Evolutionary conservation across 2,113 vertebrate genomes (phyloP).

Genomic region (Laticauda laticaudata): DNA sequence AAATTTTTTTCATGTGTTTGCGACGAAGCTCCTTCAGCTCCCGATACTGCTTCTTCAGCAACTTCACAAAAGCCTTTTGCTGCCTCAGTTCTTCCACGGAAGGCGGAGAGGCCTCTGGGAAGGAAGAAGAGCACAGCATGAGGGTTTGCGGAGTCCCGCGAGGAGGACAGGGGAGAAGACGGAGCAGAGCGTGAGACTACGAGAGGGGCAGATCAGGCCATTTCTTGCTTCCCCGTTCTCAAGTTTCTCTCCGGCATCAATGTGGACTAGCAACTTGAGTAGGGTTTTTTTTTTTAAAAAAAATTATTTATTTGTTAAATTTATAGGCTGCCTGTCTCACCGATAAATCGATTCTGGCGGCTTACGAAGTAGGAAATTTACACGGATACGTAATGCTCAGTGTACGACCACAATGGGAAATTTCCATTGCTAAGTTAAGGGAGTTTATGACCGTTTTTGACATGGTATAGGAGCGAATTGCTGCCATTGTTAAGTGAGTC

Average conservation of each 20-base stretch:
- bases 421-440: neutral
- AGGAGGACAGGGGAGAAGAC: neutral
- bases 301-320: neutral
- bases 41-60: constrained; percentile 79
- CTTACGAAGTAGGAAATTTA: neutral
- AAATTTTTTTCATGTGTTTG: constrained; percentile 82
- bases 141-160: neutral
- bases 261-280: neutral
- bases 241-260: rapidly evolving
- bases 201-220: rapidly evolving
- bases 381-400: neutral
- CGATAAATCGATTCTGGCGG: neutral
- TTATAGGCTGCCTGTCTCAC: neutral
- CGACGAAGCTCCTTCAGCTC: constrained; percentile 81
- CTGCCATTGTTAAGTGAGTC: neutral
- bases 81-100: constrained; percentile 75
- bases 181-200: neutral
- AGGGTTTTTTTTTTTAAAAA: neutral
- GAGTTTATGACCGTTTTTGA: neutral
- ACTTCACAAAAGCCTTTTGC: constrained; percentile 78
- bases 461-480: rapidly evolving
- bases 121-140: neutral
- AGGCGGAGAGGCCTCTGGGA: constrained; percentile 70
- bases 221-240: neutral
- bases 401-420: neutral